A percentile compares a stretch with the other conserved stretches of the same genome.
These are phyloP conservation scores for Dreissena rostriformis DNA, from an alignment of 1,140 invertebrate species.

Conservation along the genomic window DNA sequence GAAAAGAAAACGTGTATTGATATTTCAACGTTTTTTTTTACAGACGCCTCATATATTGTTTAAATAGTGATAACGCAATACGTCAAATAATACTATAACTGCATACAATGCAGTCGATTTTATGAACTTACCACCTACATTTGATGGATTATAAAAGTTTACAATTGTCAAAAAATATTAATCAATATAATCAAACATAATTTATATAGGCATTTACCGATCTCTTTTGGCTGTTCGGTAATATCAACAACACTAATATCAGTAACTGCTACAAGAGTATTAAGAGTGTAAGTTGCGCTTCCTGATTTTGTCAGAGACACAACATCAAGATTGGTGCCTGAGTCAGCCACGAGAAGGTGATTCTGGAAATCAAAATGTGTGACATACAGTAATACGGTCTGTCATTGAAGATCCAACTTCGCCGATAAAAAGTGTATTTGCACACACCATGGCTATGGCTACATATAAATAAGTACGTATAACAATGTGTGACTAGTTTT, in stretches of 20 bases:
- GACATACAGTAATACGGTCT: not conserved
- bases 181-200: not conserved
- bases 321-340: not conserved
- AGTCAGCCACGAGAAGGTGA: not conserved
- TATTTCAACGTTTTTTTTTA: too few species aligned
- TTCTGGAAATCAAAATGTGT: conserved; percentile 12
- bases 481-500: not conserved
- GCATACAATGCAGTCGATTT: not conserved
- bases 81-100: not conserved
- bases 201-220: not conserved
- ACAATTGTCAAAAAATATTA: not conserved
- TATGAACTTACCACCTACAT: not conserved
- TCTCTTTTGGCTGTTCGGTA: not conserved
- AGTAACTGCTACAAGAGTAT: not conserved
- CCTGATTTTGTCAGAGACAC: not conserved
- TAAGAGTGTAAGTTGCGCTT: not conserved
- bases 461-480: not conserved
- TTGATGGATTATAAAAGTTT: not conserved
- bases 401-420: not conserved
- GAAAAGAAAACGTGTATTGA: not conserved
- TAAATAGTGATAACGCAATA: not conserved
- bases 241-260: conserved; percentile 17
- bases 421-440: not conserved
- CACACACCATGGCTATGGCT: not conserved
- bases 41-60: not conserved